Evolutionary conservation across 2,797 vertebrate species (phyloP).

Genomic region (Mus spretus): DNA sequence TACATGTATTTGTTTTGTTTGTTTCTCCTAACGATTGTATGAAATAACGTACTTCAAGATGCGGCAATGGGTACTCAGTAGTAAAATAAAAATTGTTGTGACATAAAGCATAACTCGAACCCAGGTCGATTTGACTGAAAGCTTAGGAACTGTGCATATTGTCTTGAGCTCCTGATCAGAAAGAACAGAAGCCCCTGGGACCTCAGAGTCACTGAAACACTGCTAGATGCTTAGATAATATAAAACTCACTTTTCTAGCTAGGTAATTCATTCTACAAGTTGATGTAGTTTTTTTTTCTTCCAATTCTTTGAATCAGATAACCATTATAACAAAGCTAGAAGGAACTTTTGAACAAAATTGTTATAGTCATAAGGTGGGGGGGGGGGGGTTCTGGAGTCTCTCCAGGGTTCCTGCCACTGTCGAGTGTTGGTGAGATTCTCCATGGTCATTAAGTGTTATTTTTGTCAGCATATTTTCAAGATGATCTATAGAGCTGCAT

Average conservation of each 20-base stretch:
- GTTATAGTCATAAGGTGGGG: not conserved
- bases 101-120: not conserved
- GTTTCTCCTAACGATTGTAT: not conserved
- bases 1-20: not conserved
- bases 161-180: not conserved
- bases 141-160: too few species aligned
- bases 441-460: not conserved
- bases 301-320: not conserved
- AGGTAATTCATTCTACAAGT: not conserved
- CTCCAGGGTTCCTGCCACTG: not conserved
- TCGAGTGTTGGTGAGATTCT: not conserved
- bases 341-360: slow-evolving; percentile 20
- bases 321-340: not conserved
- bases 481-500: not conserved
- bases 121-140: not conserved
- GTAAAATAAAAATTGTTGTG: not conserved
- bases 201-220: not conserved
- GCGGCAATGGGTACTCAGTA: not conserved
- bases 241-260: not conserved
- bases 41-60: not conserved
- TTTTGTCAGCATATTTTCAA: slow-evolving; percentile 48
- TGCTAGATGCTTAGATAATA: not conserved
- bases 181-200: not conserved
- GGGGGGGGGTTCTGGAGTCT: not conserved
- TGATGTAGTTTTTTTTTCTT: not conserved